Conservation (phyloP, 35 echinoderm and acorn worm species). For the Ophiothrix spiculata region DNA sequence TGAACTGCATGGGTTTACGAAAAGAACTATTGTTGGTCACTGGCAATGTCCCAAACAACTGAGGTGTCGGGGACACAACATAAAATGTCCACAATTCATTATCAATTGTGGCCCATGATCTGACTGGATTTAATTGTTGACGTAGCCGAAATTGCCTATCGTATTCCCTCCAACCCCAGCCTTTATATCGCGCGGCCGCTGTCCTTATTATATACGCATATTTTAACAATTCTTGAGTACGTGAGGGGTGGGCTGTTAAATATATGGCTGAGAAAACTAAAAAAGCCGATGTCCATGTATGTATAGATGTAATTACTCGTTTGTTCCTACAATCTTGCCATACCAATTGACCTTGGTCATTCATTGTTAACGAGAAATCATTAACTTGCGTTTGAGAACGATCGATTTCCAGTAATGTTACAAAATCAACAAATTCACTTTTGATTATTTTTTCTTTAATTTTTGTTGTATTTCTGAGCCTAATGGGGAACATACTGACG, state of each 20-base stretch:
- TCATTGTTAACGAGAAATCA: background rate
- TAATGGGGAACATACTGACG: background rate
- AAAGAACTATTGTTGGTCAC: no score
- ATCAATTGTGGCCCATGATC: slow-evolving; percentile 26
- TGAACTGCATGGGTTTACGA: no score
- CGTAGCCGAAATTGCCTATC: slow-evolving; percentile 28
- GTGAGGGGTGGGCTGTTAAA: background rate
- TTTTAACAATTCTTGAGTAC: slow-evolving; percentile 15
- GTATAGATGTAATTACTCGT: background rate
- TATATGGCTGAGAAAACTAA: background rate
- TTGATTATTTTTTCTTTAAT: background rate
- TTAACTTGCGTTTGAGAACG: background rate
- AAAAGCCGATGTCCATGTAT: slow-evolving; percentile 13
- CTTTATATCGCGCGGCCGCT: background rate
- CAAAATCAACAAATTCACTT: background rate
- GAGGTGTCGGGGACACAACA: background rate
- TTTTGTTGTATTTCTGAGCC: background rate
- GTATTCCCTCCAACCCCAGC: slow-evolving; percentile 14
- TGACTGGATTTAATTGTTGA: background rate
- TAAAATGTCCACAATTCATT: background rate
- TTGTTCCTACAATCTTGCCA: background rate
- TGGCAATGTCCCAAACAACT: no score
- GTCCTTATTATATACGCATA: background rate
- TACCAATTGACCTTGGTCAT: background rate
- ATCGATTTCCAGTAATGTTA: background rate